A percentile compares a stretch with the other conserved stretches of the same genome.
phyloP scores from a whole-genome alignment of 2,888 invertebrate genomes.

The Lasioglossum pauxillum region DNA sequence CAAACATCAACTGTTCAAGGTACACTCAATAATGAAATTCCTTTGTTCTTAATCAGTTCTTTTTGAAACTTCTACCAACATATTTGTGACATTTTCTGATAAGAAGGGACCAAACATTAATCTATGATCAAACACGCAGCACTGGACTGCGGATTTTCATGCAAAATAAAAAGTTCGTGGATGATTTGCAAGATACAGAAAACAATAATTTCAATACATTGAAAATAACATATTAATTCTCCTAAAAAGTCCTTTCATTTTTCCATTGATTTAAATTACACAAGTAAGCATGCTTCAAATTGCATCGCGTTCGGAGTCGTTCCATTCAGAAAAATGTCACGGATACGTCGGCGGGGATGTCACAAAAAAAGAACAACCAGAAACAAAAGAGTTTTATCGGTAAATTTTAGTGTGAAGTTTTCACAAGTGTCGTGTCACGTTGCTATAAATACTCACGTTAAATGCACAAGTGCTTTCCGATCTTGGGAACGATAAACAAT shows the following conservation, averaged over 20 bases:
- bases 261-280: not conserved
- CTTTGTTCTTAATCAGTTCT: too few species aligned
- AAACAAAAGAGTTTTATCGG: not conserved
- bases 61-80: too few species aligned
- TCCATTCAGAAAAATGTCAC: not conserved
- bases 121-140: too few species aligned
- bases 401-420: not conserved
- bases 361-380: not conserved
- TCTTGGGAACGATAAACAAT: not conserved
- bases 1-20: not conserved
- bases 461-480: not conserved
- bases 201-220: not conserved
- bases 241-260: not conserved
- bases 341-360: too few species aligned
- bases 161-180: too few species aligned
- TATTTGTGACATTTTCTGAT: too few species aligned
- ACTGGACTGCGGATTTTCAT: too few species aligned
- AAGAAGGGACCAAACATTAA: too few species aligned
- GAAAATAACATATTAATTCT: not conserved
- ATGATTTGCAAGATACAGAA: too few species aligned
- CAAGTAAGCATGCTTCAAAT: too few species aligned
- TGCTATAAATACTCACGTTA: not conserved
- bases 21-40: not conserved
- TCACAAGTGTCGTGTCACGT: not conserved
- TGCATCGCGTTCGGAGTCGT: too few species aligned